Evolutionary conservation across 2,888 invertebrate species (phyloP).

Genomic region (Eulithis prunata): DNA sequence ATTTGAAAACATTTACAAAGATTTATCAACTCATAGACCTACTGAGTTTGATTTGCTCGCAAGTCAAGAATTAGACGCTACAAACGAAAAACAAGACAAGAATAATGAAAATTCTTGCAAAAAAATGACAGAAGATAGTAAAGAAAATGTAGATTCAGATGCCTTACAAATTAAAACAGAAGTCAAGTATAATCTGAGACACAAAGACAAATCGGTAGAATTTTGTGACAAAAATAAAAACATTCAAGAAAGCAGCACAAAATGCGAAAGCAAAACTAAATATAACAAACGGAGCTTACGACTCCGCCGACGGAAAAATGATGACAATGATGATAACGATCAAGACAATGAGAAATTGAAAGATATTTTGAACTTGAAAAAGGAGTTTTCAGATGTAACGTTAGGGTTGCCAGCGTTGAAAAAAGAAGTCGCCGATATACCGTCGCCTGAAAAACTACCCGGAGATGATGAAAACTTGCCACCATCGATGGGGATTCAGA

Average conservation of each 20-base stretch:
- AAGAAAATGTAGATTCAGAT: conserved; percentile 11
- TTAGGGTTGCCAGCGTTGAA: conserved; percentile 60
- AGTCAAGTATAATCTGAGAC: conserved; percentile 65
- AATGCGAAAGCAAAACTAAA: conserved; percentile 51
- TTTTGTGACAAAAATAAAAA: conserved; percentile 27
- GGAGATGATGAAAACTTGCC: conserved; percentile 63
- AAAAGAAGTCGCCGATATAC: conserved; percentile 63
- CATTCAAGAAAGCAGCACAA: conserved; percentile 51
- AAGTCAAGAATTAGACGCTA: conserved; percentile 40
- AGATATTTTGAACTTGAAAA: conserved; percentile 70
- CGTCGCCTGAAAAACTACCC: conserved; percentile 63
- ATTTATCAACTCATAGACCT: conserved; percentile 62
- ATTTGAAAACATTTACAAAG: conserved; percentile 73
- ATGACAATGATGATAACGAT: conserved; percentile 49
- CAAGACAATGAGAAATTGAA: conserved; percentile 57
- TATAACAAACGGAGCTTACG: conserved; percentile 58
- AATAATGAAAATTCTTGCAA: conserved; percentile 27
- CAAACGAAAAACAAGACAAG: conserved; percentile 8
- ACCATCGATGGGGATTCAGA: conserved; percentile 60
- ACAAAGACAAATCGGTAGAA: conserved; percentile 40
- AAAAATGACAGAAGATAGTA: conserved; percentile 17
- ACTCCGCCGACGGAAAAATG: conserved; percentile 57
- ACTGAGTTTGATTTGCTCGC: conserved; percentile 70
- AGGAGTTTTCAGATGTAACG: conserved; percentile 72
- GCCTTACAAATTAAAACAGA: conserved; percentile 33